Evolutionary conservation across 2,888 invertebrate species (phyloP).

Genomic region (Cerceris rybyensis): DNA sequence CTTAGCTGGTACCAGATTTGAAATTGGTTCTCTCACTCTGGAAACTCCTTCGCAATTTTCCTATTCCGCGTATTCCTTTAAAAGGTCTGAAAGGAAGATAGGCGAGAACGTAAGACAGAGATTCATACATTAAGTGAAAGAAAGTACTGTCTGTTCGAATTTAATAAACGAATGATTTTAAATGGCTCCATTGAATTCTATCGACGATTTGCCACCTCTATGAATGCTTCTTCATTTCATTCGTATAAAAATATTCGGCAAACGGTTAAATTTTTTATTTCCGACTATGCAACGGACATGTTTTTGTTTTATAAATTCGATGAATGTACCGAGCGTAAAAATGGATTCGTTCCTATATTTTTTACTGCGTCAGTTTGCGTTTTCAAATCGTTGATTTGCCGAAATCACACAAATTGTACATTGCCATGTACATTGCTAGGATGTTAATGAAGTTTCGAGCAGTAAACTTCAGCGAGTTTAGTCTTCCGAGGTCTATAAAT

Average conservation of each 20-base stretch:
- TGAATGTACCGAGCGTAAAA: too few species aligned
- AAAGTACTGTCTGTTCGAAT: too few species aligned
- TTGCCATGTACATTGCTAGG: neutral
- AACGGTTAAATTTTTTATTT: neutral
- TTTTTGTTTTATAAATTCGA: too few species aligned
- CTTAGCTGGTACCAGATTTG: constrained; percentile 46
- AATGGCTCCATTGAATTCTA: too few species aligned
- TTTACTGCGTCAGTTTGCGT: neutral
- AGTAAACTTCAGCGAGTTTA: constrained; percentile 14
- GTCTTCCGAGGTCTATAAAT: constrained; percentile 33
- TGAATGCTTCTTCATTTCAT: neutral
- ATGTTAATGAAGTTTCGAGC: constrained; percentile 5
- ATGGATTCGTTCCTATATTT: neutral
- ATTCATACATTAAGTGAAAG: too few species aligned
- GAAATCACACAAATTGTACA: neutral
- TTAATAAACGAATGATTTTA: too few species aligned
- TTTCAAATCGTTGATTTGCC: neutral
- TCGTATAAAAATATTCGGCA: neutral
- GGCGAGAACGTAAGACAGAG: neutral
- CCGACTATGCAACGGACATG: too few species aligned
- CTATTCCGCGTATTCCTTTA: neutral
- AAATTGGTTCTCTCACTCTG: constrained; percentile 44
- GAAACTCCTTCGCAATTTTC: constrained; percentile 36
- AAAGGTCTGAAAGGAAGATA: constrained; percentile 23
- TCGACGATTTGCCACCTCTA: neutral